phyloP scores from a whole-genome alignment of 2,888 invertebrate genomes.

The Campoplex capitator region DNA sequence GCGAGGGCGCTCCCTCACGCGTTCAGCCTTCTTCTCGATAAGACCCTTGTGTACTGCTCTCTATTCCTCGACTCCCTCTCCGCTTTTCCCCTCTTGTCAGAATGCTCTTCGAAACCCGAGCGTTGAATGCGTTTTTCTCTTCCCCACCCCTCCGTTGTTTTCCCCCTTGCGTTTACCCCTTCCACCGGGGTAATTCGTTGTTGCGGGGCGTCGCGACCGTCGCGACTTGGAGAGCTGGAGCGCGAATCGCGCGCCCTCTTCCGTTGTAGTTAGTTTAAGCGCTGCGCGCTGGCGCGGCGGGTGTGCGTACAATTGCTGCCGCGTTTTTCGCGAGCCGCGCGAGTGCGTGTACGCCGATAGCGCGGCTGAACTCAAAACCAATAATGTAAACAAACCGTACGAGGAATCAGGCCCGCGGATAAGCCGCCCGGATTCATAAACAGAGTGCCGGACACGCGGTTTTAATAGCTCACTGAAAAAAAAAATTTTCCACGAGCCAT shows the following conservation, averaged over 20 bases:
- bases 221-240: slow-evolving; percentile 10
- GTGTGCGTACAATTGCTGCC: slow-evolving; percentile 36
- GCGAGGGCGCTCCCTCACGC: slow-evolving; percentile 1
- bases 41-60: not conserved
- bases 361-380: not conserved
- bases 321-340: slow-evolving; percentile 12
- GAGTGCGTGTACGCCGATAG: slow-evolving; percentile 12
- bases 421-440: slow-evolving; percentile 1
- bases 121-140: slow-evolving; percentile 11
- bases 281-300: slow-evolving; percentile 47
- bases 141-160: not conserved
- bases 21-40: slow-evolving; percentile 6
- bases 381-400: slow-evolving; percentile 36
- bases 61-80: not conserved
- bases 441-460: not conserved
- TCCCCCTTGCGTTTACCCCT: not conserved
- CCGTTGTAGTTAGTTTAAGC: slow-evolving; percentile 23
- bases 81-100: not conserved
- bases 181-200: not conserved
- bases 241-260: slow-evolving; percentile 38
- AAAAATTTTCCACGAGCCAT: no score
- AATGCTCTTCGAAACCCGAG: not conserved
- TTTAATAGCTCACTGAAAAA: not conserved
- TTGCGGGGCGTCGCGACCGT: slow-evolving; percentile 1
- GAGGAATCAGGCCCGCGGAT: slow-evolving; percentile 5